These are phyloP conservation scores for Drosophila persimilis DNA, from an alignment of 1,140 invertebrate species.

Conservation along the genomic window DNA sequence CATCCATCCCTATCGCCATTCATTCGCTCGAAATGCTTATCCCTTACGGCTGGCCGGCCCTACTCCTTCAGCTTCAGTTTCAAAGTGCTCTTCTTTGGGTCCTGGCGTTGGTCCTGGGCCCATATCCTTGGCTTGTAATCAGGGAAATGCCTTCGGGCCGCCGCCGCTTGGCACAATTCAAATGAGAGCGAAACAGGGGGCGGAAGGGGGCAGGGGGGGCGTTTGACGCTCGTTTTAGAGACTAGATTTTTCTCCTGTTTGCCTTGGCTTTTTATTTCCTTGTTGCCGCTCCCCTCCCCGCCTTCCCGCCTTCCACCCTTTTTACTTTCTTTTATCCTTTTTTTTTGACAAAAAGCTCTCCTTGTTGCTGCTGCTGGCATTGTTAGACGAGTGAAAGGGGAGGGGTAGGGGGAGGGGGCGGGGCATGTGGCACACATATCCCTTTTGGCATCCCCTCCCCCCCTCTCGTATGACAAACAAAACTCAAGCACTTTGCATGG, in stretches of 20 bases:
- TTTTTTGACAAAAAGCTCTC: slow-evolving; percentile 36
- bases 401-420: too few species aligned
- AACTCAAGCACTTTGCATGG: slow-evolving; percentile 69
- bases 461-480: slow-evolving; percentile 56
- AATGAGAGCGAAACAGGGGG: slow-evolving; percentile 12
- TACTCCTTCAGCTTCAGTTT: slow-evolving; percentile 36
- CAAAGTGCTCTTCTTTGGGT: slow-evolving; percentile 23
- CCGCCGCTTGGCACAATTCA: slow-evolving; percentile 53
- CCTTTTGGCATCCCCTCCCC: slow-evolving; percentile 53
- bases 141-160: slow-evolving; percentile 51
- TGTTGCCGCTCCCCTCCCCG: slow-evolving; percentile 6
- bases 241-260: slow-evolving; percentile 39
- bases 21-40: slow-evolving; percentile 17
- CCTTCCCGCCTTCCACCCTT: too few species aligned
- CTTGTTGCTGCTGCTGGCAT: slow-evolving; percentile 38
- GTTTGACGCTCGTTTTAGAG: slow-evolving; percentile 47
- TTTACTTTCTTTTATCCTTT: slow-evolving; percentile 6
- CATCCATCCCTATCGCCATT: slow-evolving; percentile 6
- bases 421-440: slow-evolving; percentile 47
- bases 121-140: slow-evolving; percentile 42
- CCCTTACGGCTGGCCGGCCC: slow-evolving; percentile 2
- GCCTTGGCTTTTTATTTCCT: slow-evolving; percentile 28
- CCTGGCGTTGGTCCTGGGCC: slow-evolving; percentile 4
- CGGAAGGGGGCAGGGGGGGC: neutral
- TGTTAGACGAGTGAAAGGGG: slow-evolving; percentile 12